These are phyloP conservation scores for Noctua comes DNA, from an alignment of 2,888 invertebrate genomes.

Conservation along the genomic window DNA sequence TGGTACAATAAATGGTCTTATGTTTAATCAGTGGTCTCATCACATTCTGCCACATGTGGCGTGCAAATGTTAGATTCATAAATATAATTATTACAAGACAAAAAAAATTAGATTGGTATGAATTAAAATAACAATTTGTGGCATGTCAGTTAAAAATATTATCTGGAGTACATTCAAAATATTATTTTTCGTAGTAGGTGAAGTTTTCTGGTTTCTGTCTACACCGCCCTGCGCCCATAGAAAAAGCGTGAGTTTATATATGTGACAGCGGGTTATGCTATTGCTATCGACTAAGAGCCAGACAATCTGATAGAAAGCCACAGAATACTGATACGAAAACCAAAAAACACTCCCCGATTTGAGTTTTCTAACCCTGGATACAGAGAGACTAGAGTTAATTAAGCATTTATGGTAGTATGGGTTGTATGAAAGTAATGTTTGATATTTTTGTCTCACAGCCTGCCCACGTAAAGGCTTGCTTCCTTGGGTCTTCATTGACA, in stretches of 20 bases:
- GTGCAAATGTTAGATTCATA: too few relatives aligned
- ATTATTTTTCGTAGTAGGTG: background rate
- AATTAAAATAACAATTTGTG: too few relatives aligned
- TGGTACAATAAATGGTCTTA: too few relatives aligned
- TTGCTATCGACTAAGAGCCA: background rate
- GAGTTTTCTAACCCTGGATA: background rate
- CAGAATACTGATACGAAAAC: background rate
- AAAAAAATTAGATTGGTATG: too few relatives aligned
- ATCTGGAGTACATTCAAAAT: too few relatives aligned
- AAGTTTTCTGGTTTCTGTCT: background rate
- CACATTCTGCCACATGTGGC: too few relatives aligned
- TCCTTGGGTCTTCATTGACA: constrained; percentile 98
- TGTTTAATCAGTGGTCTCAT: too few relatives aligned
- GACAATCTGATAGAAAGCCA: background rate
- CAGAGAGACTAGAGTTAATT: background rate
- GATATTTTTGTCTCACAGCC: constrained; percentile 91
- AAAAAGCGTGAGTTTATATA: background rate
- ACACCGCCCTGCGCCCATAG: background rate
- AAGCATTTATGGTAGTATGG: background rate
- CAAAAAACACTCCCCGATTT: background rate
- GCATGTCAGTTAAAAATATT: too few relatives aligned
- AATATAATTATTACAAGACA: too few relatives aligned
- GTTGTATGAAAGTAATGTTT: constrained; percentile 9
- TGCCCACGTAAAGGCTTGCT: constrained; percentile 99
- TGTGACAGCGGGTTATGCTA: background rate